These are phyloP conservation scores for Hystrix brachyura DNA, from an alignment of 2,113 vertebrate species.

Conservation along the genomic window DNA sequence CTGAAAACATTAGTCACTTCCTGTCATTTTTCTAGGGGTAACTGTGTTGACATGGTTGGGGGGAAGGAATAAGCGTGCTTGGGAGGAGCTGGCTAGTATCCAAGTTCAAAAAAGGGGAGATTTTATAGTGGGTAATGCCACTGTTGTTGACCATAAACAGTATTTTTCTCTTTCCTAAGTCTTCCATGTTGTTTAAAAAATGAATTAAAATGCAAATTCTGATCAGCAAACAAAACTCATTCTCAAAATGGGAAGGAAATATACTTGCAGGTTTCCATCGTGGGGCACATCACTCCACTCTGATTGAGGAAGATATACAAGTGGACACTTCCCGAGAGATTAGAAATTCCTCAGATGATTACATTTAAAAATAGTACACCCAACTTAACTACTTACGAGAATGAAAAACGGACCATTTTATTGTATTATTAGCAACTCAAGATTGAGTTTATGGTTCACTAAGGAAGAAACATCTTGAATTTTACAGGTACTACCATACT, in stretches of 20 bases:
- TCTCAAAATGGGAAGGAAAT: conserved; percentile 10
- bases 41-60: conserved; percentile 61
- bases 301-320: neutral
- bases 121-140: neutral
- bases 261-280: neutral
- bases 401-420: neutral
- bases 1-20: conserved; percentile 89
- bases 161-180: neutral
- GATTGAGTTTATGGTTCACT: neutral
- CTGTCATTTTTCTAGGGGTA: conserved; percentile 83
- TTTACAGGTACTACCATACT: neutral
- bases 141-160: neutral
- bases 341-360: conserved; percentile 52
- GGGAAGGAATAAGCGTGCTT: conserved; percentile 46
- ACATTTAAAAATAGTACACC: neutral
- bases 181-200: conserved; percentile 46
- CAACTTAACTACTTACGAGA: conserved; percentile 24
- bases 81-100: neutral
- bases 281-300: neutral
- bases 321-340: neutral
- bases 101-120: neutral
- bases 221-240: conserved; percentile 37
- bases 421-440: neutral
- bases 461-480: neutral
- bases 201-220: conserved; percentile 13